Evolutionary conservation across 1,140 invertebrate species (phyloP).

Genomic region (Rhopalosiphum maidis): DNA sequence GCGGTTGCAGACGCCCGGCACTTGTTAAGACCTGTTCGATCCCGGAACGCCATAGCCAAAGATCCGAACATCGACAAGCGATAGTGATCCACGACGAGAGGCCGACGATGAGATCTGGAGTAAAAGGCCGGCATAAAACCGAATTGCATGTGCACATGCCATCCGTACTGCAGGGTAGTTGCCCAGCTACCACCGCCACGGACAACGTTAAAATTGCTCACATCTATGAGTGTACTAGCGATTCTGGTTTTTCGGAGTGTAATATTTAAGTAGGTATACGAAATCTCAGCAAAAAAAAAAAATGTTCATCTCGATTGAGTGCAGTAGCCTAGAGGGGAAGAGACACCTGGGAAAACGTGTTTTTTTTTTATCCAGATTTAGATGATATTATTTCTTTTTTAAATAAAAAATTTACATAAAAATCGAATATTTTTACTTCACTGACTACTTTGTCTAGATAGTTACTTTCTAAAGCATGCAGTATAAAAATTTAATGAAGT

Average conservation of each 20-base stretch:
- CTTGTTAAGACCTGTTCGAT: conserved; percentile 43
- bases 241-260: neutral
- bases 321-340: neutral
- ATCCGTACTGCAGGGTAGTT: neutral
- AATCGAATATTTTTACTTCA: neutral
- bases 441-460: neutral
- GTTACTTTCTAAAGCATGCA: neutral
- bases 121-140: conserved; percentile 15
- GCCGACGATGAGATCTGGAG: neutral
- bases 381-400: neutral
- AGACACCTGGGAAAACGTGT: too few relatives aligned
- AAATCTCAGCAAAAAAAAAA: neutral
- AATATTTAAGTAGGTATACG: neutral
- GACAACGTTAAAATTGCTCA: neutral
- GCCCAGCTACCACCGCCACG: neutral
- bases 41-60: neutral
- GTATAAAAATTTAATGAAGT: neutral
- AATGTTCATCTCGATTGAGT: neutral
- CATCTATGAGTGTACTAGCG: neutral
- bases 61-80: neutral
- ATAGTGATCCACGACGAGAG: neutral
- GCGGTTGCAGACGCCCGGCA: neutral
- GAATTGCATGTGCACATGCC: conserved; percentile 50
- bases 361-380: neutral
- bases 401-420: neutral